Conservation (phyloP, 2,888 invertebrate species). For the Netelia virgata region DNA sequence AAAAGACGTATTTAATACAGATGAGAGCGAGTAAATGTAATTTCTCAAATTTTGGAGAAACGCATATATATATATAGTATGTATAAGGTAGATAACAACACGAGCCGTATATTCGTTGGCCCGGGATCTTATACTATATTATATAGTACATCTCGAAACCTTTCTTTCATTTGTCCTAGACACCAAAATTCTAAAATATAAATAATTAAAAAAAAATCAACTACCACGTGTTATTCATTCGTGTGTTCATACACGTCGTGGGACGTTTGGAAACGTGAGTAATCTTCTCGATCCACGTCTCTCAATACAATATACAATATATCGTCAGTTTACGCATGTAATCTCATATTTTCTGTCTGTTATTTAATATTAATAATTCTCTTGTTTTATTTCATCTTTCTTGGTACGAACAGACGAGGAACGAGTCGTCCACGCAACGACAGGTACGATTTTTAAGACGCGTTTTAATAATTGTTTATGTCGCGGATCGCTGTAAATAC, state of each 20-base stretch:
- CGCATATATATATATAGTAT: slow-evolving; percentile 25
- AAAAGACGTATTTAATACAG: slow-evolving; percentile 1
- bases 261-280: slow-evolving; percentile 23
- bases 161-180: slow-evolving; percentile 56
- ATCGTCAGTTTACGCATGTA: slow-evolving; percentile 29
- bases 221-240: slow-evolving; percentile 39
- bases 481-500: neutral
- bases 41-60: slow-evolving; percentile 27
- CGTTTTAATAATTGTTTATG: slow-evolving; percentile 53
- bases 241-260: slow-evolving; percentile 34
- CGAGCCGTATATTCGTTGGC: slow-evolving; percentile 40
- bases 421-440: slow-evolving; percentile 60
- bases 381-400: slow-evolving; percentile 40
- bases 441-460: slow-evolving; percentile 62
- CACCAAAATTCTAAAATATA: slow-evolving; percentile 69
- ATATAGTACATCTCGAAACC: slow-evolving; percentile 35
- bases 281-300: slow-evolving; percentile 27
- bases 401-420: slow-evolving; percentile 59
- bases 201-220: slow-evolving; percentile 57
- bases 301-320: slow-evolving; percentile 60
- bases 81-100: slow-evolving; percentile 37
- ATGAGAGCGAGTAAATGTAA: slow-evolving; percentile 16
- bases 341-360: slow-evolving; percentile 35
- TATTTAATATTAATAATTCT: slow-evolving; percentile 57
- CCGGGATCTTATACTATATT: slow-evolving; percentile 54